Conservation (phyloP, 2,888 invertebrate genomes). For the Sclerodermus sp. region DNA sequence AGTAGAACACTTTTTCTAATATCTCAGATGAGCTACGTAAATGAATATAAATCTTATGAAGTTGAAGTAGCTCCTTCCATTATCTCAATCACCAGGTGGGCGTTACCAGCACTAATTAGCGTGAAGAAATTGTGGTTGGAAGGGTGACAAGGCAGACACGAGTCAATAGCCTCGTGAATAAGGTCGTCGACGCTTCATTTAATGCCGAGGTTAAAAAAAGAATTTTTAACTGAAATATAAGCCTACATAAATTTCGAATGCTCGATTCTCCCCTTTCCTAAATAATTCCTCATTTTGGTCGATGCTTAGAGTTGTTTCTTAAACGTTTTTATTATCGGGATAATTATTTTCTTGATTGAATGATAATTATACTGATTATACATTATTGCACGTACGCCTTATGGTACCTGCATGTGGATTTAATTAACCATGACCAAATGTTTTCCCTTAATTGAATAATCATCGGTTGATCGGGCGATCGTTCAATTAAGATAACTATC, state of each 20-base stretch:
- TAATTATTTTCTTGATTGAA: too few species aligned
- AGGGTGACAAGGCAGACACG: conserved; percentile 32
- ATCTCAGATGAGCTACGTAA: too few species aligned
- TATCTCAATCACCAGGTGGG: conserved; percentile 28
- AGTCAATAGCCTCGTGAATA: conserved; percentile 21
- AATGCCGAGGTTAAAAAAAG: not conserved
- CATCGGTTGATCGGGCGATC: conserved; percentile 32
- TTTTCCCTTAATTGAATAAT: conserved; percentile 21
- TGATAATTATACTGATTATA: too few species aligned
- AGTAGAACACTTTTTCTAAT: too few species aligned
- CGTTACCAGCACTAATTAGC: conserved; percentile 28
- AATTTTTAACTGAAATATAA: too few species aligned
- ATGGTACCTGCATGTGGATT: too few species aligned
- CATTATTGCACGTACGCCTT: too few species aligned
- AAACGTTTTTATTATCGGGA: too few species aligned
- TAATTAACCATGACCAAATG: too few species aligned
- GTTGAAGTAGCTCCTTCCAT: conserved; percentile 3
- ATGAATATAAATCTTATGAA: too few species aligned
- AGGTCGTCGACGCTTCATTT: conserved; percentile 9
- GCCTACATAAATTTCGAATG: not conserved
- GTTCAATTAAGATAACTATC: conserved; percentile 29
- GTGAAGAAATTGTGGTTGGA: conserved; percentile 23
- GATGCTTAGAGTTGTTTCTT: too few species aligned
- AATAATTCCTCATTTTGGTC: too few species aligned
- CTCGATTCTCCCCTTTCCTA: not conserved